These are phyloP conservation scores for Falco biarmicus DNA, from an alignment of 2,797 vertebrate genomes.

Conservation along the genomic window DNA sequence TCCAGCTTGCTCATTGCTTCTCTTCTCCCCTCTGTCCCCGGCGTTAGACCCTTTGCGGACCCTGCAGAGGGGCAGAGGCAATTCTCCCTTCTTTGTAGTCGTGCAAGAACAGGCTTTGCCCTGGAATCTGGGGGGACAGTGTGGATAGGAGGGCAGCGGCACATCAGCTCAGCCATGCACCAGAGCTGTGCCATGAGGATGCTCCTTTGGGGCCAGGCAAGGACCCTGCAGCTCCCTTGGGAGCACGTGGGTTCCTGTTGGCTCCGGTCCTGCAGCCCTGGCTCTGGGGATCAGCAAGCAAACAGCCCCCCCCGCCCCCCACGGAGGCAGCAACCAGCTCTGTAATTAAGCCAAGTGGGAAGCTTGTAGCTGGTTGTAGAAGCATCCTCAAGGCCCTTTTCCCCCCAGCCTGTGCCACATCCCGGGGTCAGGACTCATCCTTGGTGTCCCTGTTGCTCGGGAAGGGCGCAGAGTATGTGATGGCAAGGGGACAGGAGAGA, in stretches of 20 bases:
- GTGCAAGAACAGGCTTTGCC: background rate
- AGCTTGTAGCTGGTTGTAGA: background rate
- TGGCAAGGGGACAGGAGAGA: no score
- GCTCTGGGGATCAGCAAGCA: background rate
- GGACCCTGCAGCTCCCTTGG: accelerated
- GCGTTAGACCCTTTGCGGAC: background rate
- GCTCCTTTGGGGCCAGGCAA: background rate
- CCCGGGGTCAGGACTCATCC: background rate
- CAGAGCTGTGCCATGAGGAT: background rate
- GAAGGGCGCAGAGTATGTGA: accelerated
- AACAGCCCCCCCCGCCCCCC: background rate
- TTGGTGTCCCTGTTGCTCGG: accelerated
- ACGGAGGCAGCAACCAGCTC: background rate
- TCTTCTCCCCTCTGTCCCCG: background rate
- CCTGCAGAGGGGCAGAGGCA: background rate
- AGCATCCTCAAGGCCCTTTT: background rate
- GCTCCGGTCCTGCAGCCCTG: background rate
- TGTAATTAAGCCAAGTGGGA: slow-evolving; percentile 49
- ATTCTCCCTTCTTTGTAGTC: background rate
- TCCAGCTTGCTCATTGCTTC: background rate
- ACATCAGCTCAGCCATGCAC: no score
- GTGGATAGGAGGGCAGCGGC: no score
- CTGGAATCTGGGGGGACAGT: background rate
- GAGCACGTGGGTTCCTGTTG: accelerated
- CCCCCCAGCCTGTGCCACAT: accelerated